phyloP scores from a whole-genome alignment of 1,140 invertebrate genomes.

The Procambarus virginalis region DNA sequence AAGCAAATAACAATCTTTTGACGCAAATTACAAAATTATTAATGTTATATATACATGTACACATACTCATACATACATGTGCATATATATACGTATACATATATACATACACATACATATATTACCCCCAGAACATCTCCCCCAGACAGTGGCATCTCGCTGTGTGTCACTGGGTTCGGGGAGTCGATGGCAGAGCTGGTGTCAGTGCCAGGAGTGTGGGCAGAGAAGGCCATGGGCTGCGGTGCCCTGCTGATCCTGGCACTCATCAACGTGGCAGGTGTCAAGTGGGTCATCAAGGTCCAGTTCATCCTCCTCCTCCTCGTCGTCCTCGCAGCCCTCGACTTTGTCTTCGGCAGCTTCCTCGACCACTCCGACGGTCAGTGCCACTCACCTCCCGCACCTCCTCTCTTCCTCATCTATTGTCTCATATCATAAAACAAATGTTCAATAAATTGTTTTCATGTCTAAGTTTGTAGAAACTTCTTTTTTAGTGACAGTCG shows the following conservation, averaged over 20 bases:
- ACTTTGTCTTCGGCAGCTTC: constrained; percentile 92
- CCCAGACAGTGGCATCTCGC: constrained; percentile 92
- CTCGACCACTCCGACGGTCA: constrained; percentile 75
- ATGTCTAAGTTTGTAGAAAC: too few relatives aligned
- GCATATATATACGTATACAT: too few relatives aligned
- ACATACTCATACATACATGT: too few relatives aligned
- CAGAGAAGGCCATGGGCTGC: constrained; percentile 86
- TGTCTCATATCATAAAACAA: too few relatives aligned
- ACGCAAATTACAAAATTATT: too few relatives aligned
- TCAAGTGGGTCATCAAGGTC: constrained; percentile 94
- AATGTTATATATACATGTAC: too few relatives aligned
- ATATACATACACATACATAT: too few relatives aligned
- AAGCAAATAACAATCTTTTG: too few relatives aligned
- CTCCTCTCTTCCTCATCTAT: too few relatives aligned
- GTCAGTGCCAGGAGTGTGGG: constrained; percentile 80
- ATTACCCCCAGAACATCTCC: not conserved
- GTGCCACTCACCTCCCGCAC: not conserved
- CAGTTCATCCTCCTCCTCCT: constrained; percentile 90
- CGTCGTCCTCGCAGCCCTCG: constrained; percentile 87
- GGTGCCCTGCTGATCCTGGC: constrained; percentile 87
- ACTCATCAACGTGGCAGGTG: constrained; percentile 91
- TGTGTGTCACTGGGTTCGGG: constrained; percentile 96
- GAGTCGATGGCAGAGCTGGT: constrained; percentile 90
- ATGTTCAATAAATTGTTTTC: too few relatives aligned
- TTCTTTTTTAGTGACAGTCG: too few relatives aligned